Percentiles rank a stretch among this genome's conserved stretches.
phyloP scores from a whole-genome alignment of 2,797 vertebrate species.

The Nasua narica region DNA sequence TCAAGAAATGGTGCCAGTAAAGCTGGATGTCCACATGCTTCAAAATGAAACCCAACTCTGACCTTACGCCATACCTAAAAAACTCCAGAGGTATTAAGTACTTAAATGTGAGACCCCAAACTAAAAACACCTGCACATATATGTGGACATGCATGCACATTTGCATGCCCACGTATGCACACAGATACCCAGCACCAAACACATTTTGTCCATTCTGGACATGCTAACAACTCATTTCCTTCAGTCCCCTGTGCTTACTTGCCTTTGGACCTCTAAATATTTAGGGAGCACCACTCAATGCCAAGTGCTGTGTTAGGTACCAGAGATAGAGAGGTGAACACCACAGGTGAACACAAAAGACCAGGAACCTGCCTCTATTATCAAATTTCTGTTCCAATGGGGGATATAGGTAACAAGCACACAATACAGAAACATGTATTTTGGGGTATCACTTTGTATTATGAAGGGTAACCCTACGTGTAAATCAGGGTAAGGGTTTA shows the following conservation, averaged over 20 bases:
- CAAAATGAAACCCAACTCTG: background rate
- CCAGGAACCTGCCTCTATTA: background rate
- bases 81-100: background rate
- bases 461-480: background rate
- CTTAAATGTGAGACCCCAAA: background rate
- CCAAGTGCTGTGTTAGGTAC: background rate
- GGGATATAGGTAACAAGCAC: background rate
- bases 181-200: background rate
- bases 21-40: background rate
- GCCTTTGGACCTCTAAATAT: background rate
- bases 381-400: background rate
- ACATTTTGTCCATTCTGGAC: accelerated
- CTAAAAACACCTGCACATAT: background rate
- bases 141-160: accelerated
- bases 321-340: background rate
- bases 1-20: background rate
- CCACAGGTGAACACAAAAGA: background rate
- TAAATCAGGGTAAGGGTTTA: background rate
- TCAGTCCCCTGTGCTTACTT: accelerated
- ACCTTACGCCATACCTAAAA: background rate
- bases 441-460: background rate
- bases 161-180: accelerated
- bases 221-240: background rate
- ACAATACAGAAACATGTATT: background rate
- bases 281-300: background rate